phyloP scores from a whole-genome alignment of 2,113 vertebrate genomes.

The Mastomys coucha region DNA sequence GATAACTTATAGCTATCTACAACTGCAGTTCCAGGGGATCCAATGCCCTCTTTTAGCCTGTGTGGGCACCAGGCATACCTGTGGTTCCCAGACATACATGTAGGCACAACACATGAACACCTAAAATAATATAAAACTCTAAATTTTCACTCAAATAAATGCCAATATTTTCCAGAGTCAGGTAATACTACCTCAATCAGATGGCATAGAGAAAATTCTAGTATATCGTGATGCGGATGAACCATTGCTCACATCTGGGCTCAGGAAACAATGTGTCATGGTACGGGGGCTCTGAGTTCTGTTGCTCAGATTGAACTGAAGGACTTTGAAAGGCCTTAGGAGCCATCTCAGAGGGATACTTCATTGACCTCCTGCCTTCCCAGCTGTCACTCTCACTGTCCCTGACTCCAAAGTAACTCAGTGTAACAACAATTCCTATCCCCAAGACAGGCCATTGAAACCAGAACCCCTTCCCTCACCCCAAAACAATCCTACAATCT shows the following conservation, averaged over 20 bases:
- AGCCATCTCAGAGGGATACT: neutral
- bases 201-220: constrained; percentile 53
- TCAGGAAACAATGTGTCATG: neutral
- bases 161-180: neutral
- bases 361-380: neutral
- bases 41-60: neutral
- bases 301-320: neutral
- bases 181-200: neutral
- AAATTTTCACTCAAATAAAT: constrained; percentile 24
- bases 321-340: neutral
- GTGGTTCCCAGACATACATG: neutral
- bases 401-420: neutral
- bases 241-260: neutral
- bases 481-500: neutral
- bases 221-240: neutral
- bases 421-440: neutral
- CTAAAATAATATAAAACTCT: neutral
- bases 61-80: neutral
- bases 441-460: neutral
- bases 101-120: neutral
- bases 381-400: neutral
- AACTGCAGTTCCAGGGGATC: neutral
- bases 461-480: neutral
- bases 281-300: neutral
- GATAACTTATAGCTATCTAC: neutral